These are phyloP conservation scores for Esox masquinongy DNA, from an alignment of 2,797 vertebrate species.

Conservation along the genomic window DNA sequence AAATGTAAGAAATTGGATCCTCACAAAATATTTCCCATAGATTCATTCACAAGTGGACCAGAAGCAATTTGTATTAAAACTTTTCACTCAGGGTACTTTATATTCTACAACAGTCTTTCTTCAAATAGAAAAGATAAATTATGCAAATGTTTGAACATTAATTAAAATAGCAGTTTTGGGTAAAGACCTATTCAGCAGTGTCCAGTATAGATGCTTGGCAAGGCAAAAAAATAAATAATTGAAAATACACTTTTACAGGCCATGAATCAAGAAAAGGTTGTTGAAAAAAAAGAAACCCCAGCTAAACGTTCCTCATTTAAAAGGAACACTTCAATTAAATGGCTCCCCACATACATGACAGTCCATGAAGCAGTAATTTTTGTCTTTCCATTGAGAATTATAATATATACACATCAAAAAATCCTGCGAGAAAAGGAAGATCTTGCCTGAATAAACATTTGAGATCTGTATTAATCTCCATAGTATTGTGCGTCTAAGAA, in stretches of 20 bases:
- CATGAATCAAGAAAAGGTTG: conserved; percentile 52
- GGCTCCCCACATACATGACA: conserved; percentile 26
- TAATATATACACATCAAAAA: conserved; percentile 18
- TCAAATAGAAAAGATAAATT: conserved; percentile 66
- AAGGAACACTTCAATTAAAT: conserved; percentile 31
- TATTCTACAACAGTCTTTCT: conserved; percentile 57
- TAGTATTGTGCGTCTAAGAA: conserved; percentile 20
- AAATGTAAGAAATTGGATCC: conserved; percentile 17
- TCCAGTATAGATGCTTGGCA: conserved; percentile 43
- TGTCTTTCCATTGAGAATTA: conserved; percentile 7
- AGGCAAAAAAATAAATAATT: conserved; percentile 19
- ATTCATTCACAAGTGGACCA: conserved; percentile 27
- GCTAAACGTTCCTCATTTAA: conserved; percentile 33
- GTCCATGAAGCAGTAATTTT: conserved; percentile 23
- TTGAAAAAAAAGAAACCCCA: conserved; percentile 37
- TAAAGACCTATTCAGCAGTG: conserved; percentile 62
- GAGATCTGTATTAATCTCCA: conserved; percentile 11
- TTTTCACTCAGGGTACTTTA: conserved; percentile 48
- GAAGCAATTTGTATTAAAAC: conserved; percentile 34
- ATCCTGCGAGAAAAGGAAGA: conserved; percentile 18
- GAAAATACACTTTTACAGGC: conserved; percentile 23
- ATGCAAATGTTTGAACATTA: conserved; percentile 54
- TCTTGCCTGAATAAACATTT: conserved; percentile 33
- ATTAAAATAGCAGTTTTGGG: conserved; percentile 59
- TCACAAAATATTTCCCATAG: conserved; percentile 18